Percentiles rank a stretch among this genome's conserved stretches.
phyloP scores from a whole-genome alignment of 2,797 vertebrate species.

The Argentina silus region DNA sequence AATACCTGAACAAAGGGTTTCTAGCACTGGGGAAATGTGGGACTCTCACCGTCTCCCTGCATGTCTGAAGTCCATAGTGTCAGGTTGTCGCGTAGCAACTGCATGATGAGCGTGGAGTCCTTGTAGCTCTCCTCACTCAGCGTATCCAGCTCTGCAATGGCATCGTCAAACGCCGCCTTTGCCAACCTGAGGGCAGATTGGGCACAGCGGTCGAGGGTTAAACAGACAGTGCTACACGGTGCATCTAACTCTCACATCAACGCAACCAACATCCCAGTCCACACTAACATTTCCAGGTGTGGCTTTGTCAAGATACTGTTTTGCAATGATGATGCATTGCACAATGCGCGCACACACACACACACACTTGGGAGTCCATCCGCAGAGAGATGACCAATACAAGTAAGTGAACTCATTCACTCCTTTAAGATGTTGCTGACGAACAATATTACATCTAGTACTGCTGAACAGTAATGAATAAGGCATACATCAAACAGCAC shows the following conservation, averaged over 20 bases:
- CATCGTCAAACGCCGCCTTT: constrained; percentile 91
- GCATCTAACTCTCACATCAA: neutral
- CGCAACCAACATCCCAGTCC: neutral
- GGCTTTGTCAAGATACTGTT: no score
- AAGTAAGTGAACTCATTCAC: neutral
- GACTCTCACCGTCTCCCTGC: constrained; percentile 86
- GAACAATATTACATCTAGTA: neutral
- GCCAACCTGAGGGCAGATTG: constrained; percentile 78
- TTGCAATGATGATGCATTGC: no score
- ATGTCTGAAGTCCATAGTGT: constrained; percentile 96
- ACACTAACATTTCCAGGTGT: neutral
- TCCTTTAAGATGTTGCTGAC: neutral
- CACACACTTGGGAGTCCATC: no score
- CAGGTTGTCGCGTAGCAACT: constrained; percentile 92
- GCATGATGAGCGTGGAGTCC: constrained; percentile 93
- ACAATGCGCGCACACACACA: no score
- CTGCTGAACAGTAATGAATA: neutral
- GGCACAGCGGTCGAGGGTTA: neutral
- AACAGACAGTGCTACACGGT: neutral
- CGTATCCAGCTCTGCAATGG: constrained; percentile 92
- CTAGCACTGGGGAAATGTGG: neutral
- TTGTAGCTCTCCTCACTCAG: constrained; percentile 94
- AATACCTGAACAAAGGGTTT: neutral
- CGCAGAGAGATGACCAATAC: no score
- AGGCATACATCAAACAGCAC: neutral